These are phyloP conservation scores for Stichodactyla mertensii DNA, from an alignment of 64 coral and sea anemone genomes.

Conservation along the genomic window DNA sequence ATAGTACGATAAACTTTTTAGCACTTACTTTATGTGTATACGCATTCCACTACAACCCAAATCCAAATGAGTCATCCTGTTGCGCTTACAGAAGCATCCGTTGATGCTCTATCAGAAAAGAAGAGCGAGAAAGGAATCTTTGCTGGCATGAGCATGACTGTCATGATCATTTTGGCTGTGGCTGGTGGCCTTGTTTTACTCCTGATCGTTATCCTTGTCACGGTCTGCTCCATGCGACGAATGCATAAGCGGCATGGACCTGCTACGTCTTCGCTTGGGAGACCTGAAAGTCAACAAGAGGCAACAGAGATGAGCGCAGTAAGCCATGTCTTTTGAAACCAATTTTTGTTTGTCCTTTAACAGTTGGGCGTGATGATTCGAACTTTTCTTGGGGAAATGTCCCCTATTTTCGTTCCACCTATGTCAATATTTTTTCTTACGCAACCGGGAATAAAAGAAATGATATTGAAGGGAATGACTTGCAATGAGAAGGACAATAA, in stretches of 20 bases:
- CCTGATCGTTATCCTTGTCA: constrained; percentile 54
- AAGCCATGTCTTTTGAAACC: neutral
- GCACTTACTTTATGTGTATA: constrained; percentile 11
- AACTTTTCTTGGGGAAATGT: too few species aligned
- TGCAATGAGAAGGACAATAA: too few species aligned
- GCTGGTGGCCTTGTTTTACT: constrained; percentile 75
- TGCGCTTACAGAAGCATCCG: constrained; percentile 44
- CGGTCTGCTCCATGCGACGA: constrained; percentile 75
- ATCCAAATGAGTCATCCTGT: constrained; percentile 10
- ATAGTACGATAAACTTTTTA: neutral
- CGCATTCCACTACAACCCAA: neutral
- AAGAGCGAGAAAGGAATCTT: constrained; percentile 3
- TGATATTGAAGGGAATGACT: too few species aligned
- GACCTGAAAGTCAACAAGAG: constrained; percentile 66
- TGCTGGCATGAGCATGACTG: constrained; percentile 38
- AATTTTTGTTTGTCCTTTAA: too few species aligned
- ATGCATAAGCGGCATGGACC: constrained; percentile 62
- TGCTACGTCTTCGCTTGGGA: constrained; percentile 40
- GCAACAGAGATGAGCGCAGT: constrained; percentile 46
- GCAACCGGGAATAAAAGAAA: too few species aligned
- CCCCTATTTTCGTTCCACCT: too few species aligned
- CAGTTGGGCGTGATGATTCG: neutral
- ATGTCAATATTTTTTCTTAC: too few species aligned
- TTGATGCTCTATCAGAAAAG: constrained; percentile 24
- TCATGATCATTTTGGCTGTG: constrained; percentile 49